Evolutionary conservation across 2,888 invertebrate species (phyloP).

Genomic region (Tetheella fluctuosa): DNA sequence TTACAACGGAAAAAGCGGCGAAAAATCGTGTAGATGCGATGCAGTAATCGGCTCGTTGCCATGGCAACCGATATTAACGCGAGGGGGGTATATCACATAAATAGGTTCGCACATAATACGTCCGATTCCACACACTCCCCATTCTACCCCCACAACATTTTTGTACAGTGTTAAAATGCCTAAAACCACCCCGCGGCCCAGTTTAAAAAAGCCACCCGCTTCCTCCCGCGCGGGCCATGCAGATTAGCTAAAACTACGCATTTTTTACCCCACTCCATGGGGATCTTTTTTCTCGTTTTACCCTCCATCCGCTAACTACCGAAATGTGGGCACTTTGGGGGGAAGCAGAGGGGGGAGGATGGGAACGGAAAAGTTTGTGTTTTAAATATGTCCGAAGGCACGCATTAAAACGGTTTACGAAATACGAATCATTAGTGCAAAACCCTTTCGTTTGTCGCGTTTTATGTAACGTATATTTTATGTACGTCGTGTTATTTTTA

Average conservation of each 20-base stretch:
- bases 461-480: constrained; percentile 8
- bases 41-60: constrained; percentile 80
- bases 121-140: constrained; percentile 77
- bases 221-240: constrained; percentile 69
- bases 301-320: constrained; percentile 75
- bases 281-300: constrained; percentile 67
- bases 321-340: constrained; percentile 67
- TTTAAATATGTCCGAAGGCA: constrained; percentile 83
- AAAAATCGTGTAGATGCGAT: constrained; percentile 81
- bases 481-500: neutral
- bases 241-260: constrained; percentile 88
- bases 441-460: constrained; percentile 23
- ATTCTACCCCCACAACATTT: constrained; percentile 67
- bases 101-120: constrained; percentile 82
- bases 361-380: constrained; percentile 76
- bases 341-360: constrained; percentile 37
- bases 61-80: constrained; percentile 81
- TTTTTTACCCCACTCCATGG: constrained; percentile 83
- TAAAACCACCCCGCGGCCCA: constrained; percentile 68
- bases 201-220: constrained; percentile 51
- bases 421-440: constrained; percentile 74
- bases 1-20: constrained; percentile 84
- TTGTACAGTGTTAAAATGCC: constrained; percentile 83
- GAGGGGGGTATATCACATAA: constrained; percentile 72
- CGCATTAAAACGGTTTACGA: constrained; percentile 77